These are phyloP conservation scores for Poeciliopsis presidionis DNA, from an alignment of 2,797 vertebrate species.

Conservation along the genomic window DNA sequence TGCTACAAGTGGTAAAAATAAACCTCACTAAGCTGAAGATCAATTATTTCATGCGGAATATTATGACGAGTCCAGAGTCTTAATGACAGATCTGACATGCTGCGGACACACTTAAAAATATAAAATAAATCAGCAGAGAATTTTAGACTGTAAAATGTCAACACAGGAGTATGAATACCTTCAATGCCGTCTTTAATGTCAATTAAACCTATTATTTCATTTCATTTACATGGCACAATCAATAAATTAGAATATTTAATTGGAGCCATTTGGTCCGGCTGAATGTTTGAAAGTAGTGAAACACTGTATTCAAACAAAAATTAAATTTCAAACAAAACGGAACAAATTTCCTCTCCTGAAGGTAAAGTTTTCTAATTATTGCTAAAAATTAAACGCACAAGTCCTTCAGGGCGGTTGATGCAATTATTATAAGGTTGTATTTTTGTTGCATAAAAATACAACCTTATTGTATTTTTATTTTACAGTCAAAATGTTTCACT, in stretches of 20 bases:
- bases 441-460: neutral
- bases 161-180: neutral
- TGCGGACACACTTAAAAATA: neutral
- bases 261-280: too few species aligned
- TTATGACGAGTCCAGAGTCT: neutral
- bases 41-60: neutral
- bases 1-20: neutral
- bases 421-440: neutral
- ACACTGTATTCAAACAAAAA: neutral
- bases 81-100: neutral
- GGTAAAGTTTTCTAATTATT: neutral
- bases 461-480: too few species aligned
- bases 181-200: neutral
- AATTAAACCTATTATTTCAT: neutral
- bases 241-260: too few species aligned
- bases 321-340: neutral
- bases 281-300: too few species aligned
- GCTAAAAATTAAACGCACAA: too few species aligned
- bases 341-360: too few species aligned
- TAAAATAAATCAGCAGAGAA: neutral
- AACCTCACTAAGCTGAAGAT: neutral
- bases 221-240: neutral
- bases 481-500: too few species aligned
- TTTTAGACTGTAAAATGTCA: neutral
- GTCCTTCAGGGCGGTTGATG: too few species aligned